Evolutionary conservation across 2,113 vertebrate species (phyloP), one percentile per base, ranked within the genome.

Genomic region (Crotalus viridis): DNA sequence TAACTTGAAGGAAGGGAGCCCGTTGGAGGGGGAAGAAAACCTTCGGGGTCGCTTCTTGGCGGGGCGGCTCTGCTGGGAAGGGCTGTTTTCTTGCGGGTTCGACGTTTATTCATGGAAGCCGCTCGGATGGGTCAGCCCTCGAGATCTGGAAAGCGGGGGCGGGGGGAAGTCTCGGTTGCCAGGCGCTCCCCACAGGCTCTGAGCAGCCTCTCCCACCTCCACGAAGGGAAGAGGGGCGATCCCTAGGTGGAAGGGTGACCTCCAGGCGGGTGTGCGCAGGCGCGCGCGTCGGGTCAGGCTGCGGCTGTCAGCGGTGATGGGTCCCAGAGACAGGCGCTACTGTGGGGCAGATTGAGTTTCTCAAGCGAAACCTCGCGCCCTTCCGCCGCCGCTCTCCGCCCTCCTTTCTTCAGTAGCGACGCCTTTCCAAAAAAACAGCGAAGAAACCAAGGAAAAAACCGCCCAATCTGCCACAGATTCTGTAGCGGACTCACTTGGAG

Each of bases 261-360:
- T 54, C 19, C 19, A 28, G 39, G 69, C 3, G 90, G 7, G 51
- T 54, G 51, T 39, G 69, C 19, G 90, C 52, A 17, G 21, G 87
- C 4, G 91, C 12, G 52, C 52, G 57, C 86, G 28, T 96, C 43
- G 24, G 24, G 51, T 22, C 96, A 98, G 54, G 52, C 54, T 22
- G 33, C 69, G 69, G 98, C 98, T 98, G 98, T 98, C 98, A 98
- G 97, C 96, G 64, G 97, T 98, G 98, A 98, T 98, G 98, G 97
- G 98, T 98, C 97, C 98, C 98, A 98, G 98, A 98, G 97, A 98
- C 98, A 96, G 97, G 97, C 97, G 98, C 98, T 99, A 98, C 98
- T 98, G 98, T 98, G 98, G 97, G 97, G 98, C 98, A 98, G 98
- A 98, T 98, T 98, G 98, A 98, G 98, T 98, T 98, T 98, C 98